Base-by-base conservation (phyloP, 2,888 invertebrate genomes). In the Drosophila pseudotalamancana region DNA sequence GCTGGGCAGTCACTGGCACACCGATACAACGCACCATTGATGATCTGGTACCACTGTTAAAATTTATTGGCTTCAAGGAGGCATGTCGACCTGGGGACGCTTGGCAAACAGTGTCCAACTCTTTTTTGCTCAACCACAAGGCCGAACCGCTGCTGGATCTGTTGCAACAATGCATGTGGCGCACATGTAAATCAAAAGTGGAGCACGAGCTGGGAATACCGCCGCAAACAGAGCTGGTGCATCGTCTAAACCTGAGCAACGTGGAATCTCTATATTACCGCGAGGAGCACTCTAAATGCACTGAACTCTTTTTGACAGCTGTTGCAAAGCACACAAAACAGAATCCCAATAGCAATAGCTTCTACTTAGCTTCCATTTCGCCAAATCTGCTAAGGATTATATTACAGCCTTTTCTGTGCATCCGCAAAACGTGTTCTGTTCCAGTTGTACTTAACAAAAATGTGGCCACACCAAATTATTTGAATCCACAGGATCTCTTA, bases 1-100 rank as follows among this genome's bases (percentile, higher is more conserved):
- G 95, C 42, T 96, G 96, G 96, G 94, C 94, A 11, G 92, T 95
- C 0, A 95, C 95, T 4, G 96, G 96, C 18, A 96, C 96, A 0
- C 95, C 95, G 0, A 92, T 95, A 45, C 94, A 94, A 83, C 93
- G 93, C 54, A 91, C 92, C 16, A 88, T 94, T 14, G 91, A 93
- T 78, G 94, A 94, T 92, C 74, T 91, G 31, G 71, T 78, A 1
- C 84, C 88, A 1, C 64, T 91, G 2, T 31, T 91, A 76, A 91
- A 68, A 77, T 93, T 90, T 82, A 89, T 80, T 85, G 92, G 90
- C 80, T 92, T 91, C 19, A 88, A 62, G 70, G 91, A 81, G 19
- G 89, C 84, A 1, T 75, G 77, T 4, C 63, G 85, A 2, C 75
- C 86, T 0, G n/a, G 35, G 6, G 65, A 53, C 27, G 77, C 81